phyloP scores from a whole-genome alignment of 2,888 invertebrate genomes.

The Heliconius erato region DNA sequence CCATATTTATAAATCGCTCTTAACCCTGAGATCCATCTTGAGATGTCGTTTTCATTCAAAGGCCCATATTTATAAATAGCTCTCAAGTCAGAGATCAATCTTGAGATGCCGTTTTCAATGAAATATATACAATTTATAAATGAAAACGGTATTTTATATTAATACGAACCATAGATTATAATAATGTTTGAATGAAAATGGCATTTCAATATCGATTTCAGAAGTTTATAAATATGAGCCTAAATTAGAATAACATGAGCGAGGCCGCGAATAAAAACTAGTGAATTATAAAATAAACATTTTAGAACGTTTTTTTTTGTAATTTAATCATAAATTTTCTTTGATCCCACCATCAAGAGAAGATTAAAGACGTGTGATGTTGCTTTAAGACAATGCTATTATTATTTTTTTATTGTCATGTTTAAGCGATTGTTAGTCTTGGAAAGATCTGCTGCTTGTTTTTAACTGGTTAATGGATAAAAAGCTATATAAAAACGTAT shows the following conservation, averaged over 20 bases:
- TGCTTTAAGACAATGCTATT: slow-evolving; percentile 4
- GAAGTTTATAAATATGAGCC: no score
- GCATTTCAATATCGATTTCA: no score
- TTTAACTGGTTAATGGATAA: neutral
- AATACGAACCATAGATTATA: no score
- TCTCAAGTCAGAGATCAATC: no score
- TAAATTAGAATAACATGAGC: neutral
- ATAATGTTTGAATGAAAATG: no score
- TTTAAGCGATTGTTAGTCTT: neutral
- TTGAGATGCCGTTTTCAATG: no score
- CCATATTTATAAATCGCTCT: no score
- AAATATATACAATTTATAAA: no score
- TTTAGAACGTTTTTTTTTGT: neutral
- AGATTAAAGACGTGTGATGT: neutral
- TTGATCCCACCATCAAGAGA: neutral
- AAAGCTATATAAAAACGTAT: neutral
- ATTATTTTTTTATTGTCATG: slow-evolving; percentile 2
- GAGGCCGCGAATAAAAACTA: neutral
- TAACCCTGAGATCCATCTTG: no score
- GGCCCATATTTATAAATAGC: no score
- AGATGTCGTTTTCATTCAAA: no score
- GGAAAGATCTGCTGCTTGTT: neutral
- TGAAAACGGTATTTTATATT: no score
- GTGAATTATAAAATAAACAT: neutral
- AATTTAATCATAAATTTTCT: neutral